Percentiles rank a stretch among this genome's conserved stretches.
These are phyloP conservation scores for Typhlomys cinereus DNA, from an alignment of 2,113 vertebrate genomes.

Conservation along the genomic window DNA sequence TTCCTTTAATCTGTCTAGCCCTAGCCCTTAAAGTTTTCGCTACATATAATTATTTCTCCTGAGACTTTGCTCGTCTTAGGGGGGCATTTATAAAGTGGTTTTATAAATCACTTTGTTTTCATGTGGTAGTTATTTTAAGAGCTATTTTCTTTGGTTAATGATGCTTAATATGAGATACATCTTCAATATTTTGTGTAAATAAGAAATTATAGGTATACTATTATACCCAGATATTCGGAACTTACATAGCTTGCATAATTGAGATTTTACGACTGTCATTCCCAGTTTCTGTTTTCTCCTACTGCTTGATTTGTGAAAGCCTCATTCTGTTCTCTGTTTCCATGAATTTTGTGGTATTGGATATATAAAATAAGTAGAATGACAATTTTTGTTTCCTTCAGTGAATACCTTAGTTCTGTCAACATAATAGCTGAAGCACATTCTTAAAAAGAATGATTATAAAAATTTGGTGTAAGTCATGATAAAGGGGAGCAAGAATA, in stretches of 20 bases:
- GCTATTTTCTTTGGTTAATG: background rate
- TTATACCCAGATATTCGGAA: too few relatives aligned
- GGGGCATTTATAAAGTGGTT: background rate
- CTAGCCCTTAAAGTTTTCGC: too few relatives aligned
- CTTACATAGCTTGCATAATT: too few relatives aligned
- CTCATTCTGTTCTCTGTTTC: background rate
- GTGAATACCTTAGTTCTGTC: background rate
- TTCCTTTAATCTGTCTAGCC: too few relatives aligned
- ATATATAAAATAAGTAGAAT: background rate
- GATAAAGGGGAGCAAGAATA: background rate
- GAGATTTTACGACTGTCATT: too few relatives aligned
- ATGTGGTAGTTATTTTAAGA: background rate
- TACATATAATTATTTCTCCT: too few relatives aligned
- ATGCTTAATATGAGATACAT: background rate
- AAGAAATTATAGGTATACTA: too few relatives aligned
- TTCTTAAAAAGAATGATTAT: background rate
- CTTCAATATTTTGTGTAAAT: too few relatives aligned
- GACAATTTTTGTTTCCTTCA: background rate
- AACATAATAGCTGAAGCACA: background rate
- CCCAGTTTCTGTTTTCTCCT: background rate
- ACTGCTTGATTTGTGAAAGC: too few relatives aligned
- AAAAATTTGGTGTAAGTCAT: background rate
- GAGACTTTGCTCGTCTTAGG: too few relatives aligned
- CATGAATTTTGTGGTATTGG: background rate
- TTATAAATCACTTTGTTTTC: background rate